Evolutionary conservation across 2,888 invertebrate genomes (phyloP), one percentile per base, ranked within the genome.

Genomic region (Odontocerum albicorne): DNA sequence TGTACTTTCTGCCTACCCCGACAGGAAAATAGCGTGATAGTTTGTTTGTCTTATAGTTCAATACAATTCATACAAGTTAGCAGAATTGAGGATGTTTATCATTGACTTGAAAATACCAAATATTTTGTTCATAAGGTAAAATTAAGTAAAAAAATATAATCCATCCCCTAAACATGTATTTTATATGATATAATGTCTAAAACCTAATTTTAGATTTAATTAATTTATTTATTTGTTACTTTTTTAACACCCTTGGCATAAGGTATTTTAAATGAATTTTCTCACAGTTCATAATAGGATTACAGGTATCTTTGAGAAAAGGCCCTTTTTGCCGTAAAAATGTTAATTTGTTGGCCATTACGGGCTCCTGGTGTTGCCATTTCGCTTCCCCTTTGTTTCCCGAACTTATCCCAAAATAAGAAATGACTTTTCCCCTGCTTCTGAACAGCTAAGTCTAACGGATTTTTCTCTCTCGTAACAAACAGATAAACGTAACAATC

Each of bases 281-380:
- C n/a, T n/a, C n/a, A n/a, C n/a, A n/a, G n/a, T n/a, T n/a, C 16
- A 44, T 17, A 44, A 32, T 44, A 31, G 17, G 44, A 44, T 44
- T 17, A 32, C 44, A n/a, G 32, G 40, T 31, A 27, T 22, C 31
- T n/a, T 13, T 8, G 27, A 35, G 22, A 47, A 13, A 22, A 17
- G 13, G 40, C 17, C 32, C 42, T 54, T 54, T 36, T 27, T 12
- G 49, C 43, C 36, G 36, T 51, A 50, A 47, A 51, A 47, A 47
- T 56, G 47, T 51, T 56, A 56, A 56, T 56, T 56, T 52, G 46
- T 52, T 47, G 45, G 47, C 46, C 47, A 42, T 52, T 47, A 16
- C 33, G 35, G 43, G 51, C 20, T 13, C 35, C 42, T 20, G 19
- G 33, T 42, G 33, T 17, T 13, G 13, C 19, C 20, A 19, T 42